A percentile compares a stretch with the other conserved stretches of the same genome.
These are phyloP conservation scores for Cirrhinus mrigala DNA, from an alignment of 2,797 vertebrate species.

Conservation along the genomic window DNA sequence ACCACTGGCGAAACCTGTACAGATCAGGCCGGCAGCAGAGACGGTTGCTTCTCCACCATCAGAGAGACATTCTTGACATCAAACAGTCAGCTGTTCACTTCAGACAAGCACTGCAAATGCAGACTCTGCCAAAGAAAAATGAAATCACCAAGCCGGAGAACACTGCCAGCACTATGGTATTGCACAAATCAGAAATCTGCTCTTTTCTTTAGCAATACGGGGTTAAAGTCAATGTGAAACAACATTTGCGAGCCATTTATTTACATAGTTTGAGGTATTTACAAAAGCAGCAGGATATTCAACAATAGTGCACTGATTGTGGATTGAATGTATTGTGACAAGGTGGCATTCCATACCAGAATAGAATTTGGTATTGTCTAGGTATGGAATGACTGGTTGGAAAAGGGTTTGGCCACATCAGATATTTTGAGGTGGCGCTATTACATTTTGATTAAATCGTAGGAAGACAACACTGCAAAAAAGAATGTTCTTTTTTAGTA, in stretches of 20 bases:
- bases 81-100: constrained; percentile 59
- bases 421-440: no score
- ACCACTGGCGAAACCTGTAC: constrained; percentile 63
- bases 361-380: not conserved
- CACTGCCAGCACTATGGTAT: not conserved
- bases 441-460: no score
- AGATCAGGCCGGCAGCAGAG: constrained; percentile 66
- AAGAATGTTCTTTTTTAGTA: no score
- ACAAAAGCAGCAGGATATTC: not conserved
- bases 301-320: not conserved
- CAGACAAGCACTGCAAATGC: constrained; percentile 27
- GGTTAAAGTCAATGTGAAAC: not conserved
- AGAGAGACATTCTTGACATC: constrained; percentile 67
- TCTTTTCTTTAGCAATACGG: not conserved
- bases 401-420: not conserved
- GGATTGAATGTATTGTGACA: not conserved
- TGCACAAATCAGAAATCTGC: constrained; percentile 4
- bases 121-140: constrained; percentile 15
- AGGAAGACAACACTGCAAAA: no score
- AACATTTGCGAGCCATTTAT: not conserved
- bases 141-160: not conserved
- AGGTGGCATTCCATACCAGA: no score
- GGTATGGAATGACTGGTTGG: not conserved
- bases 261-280: not conserved
- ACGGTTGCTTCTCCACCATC: constrained; percentile 71